Conservation (phyloP, 2,888 invertebrate genomes). For the Plebejus melissa region DNA sequence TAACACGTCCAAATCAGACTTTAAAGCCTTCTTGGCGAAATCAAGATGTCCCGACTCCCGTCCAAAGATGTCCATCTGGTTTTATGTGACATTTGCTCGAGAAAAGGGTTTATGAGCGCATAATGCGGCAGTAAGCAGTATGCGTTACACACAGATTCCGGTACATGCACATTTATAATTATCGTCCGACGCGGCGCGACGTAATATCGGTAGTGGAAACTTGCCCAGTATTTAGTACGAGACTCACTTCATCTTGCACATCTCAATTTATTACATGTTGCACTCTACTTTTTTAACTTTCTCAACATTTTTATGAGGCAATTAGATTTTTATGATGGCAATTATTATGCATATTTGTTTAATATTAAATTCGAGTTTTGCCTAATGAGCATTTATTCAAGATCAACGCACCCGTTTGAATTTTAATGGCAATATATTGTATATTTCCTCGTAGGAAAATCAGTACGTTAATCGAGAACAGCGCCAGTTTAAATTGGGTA, state of each 20-base stretch:
- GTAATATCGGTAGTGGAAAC: slow-evolving; percentile 52
- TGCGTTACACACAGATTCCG: slow-evolving; percentile 26
- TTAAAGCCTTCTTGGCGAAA: neutral
- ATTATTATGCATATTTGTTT: neutral
- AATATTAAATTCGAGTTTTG: neutral
- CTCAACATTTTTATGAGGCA: neutral
- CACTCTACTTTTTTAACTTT: neutral
- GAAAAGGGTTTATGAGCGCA: neutral
- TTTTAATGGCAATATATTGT: neutral
- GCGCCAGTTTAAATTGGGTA: neutral
- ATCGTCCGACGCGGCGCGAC: slow-evolving; percentile 45
- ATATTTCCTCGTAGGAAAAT: neutral
- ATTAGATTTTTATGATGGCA: too few relatives aligned
- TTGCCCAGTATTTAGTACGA: slow-evolving; percentile 46
- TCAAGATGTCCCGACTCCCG: neutral
- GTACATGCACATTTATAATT: slow-evolving; percentile 47
- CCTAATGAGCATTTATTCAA: neutral
- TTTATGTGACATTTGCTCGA: neutral
- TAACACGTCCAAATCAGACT: neutral
- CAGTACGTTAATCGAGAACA: neutral
- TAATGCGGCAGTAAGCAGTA: slow-evolving; percentile 33
- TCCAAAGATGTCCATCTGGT: neutral
- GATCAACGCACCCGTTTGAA: neutral
- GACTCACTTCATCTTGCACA: slow-evolving; percentile 13
- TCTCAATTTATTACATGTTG: neutral